Evolutionary conservation across 2,113 vertebrate genomes (phyloP), one percentile per base, ranked within the genome.

Genomic region (Alethe diademata): DNA sequence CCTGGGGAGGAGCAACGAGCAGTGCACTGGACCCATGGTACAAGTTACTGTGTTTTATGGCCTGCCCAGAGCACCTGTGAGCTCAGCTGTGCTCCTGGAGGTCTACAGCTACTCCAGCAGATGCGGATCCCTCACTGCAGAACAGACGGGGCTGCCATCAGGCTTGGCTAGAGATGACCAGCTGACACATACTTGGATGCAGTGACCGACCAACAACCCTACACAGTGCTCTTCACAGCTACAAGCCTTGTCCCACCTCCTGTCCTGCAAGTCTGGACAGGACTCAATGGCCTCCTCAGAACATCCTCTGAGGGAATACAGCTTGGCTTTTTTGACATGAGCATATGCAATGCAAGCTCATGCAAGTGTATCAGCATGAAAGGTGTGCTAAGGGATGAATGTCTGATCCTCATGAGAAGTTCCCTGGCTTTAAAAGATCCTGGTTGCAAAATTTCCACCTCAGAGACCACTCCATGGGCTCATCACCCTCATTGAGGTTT

Each of bases 281-380:
- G 28, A 19, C 48, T 22, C 11, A 0, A 3, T 12, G 23, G 53
- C 24, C 48, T 19, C 61, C 57, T 51, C 40, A 74, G 19, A 38
- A 16, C 3, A 76, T 9, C 20, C 23, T 19, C 31, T 1, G 0
- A 58, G n/a, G 8, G 50, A 78, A 57, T 0, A 0, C 33, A 35
- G 8, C 31, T 12, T 47, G 51, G 10, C 35, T 28, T 50, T 53
- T 79, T 35, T 29, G 2, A 81, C 26, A 2, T 0, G 1, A 86
- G 36, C 61, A 14, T 24, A 45, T 45, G 43, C 43, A 45, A 45
- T 20, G 43, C 43, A 40, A 90, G 8, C 48, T 65, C 22, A 3
- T 9, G 18, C 36, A 40, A 65, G 40, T 2, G 0, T 10, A 40
- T 10, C 50, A 20, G 45, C 31, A 18, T 7, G 6, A 40, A 78